phyloP scores from a whole-genome alignment of 1,140 invertebrate genomes.

The Heliconius congener region DNA sequence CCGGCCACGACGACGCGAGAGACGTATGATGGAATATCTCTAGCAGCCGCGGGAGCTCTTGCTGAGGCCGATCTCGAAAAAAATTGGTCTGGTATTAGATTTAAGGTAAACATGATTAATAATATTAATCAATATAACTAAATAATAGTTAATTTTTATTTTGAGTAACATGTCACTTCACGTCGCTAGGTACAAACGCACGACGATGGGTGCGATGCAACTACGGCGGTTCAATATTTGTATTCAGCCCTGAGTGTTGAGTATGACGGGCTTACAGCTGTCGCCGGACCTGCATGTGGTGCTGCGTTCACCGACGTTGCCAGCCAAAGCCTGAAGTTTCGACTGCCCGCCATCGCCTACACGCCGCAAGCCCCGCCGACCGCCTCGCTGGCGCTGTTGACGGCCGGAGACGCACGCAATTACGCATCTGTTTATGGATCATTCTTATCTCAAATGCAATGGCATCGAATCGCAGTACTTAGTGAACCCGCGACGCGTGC shows the following conservation, averaged over 20 bases:
- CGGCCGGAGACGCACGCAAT: conserved; percentile 51
- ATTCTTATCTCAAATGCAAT: conserved; percentile 43
- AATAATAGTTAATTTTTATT: background rate
- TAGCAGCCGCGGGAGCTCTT: conserved; percentile 47
- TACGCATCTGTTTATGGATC: conserved; percentile 44
- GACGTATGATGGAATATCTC: conserved; percentile 43
- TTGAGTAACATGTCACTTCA: background rate
- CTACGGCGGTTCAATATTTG: conserved; percentile 56
- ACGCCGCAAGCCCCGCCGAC: conserved; percentile 52
- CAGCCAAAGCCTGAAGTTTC: conserved; percentile 48
- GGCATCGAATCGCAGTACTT: conserved; percentile 56
- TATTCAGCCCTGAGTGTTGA: conserved; percentile 54
- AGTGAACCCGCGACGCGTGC: conserved; percentile 55
- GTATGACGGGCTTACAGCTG: conserved; percentile 57
- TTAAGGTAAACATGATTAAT: conserved; percentile 34
- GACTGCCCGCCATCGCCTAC: conserved; percentile 60
- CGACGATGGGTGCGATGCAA: conserved; percentile 57
- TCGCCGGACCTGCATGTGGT: conserved; percentile 65
- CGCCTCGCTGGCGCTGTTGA: conserved; percentile 43
- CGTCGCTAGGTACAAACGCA: conserved; percentile 52
- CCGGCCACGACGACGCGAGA: conserved; percentile 45
- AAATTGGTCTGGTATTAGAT: conserved; percentile 27
- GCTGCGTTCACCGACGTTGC: conserved; percentile 62
- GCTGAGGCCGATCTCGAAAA: conserved; percentile 46
- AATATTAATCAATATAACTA: background rate